phyloP scores from a whole-genome alignment of 2,888 invertebrate genomes.

The Phanerotoma sp. region DNA sequence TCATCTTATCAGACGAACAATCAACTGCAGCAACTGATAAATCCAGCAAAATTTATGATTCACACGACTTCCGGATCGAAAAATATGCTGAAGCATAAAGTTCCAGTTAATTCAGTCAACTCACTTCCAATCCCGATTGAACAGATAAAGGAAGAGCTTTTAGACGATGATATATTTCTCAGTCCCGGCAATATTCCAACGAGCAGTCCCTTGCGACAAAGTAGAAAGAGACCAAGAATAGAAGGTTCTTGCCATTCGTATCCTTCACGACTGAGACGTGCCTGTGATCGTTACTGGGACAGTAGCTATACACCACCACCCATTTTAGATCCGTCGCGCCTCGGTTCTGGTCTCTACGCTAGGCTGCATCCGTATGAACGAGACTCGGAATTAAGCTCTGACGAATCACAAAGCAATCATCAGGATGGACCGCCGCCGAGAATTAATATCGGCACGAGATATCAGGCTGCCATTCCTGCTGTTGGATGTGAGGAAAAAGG shows the following conservation, averaged over 20 bases:
- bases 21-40: slow-evolving; percentile 46
- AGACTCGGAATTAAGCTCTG: slow-evolving; percentile 52
- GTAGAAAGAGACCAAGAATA: slow-evolving; percentile 67
- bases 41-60: slow-evolving; percentile 53
- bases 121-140: slow-evolving; percentile 50
- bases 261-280: slow-evolving; percentile 55
- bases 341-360: slow-evolving; percentile 80
- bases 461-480: slow-evolving; percentile 79
- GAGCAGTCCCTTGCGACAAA: slow-evolving; percentile 65
- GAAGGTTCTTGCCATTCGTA: slow-evolving; percentile 57
- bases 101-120: slow-evolving; percentile 34
- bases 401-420: slow-evolving; percentile 52
- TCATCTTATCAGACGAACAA: slow-evolving; percentile 33
- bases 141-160: slow-evolving; percentile 65
- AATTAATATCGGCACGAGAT: slow-evolving; percentile 85
- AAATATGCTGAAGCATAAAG: slow-evolving; percentile 44
- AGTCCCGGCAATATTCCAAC: slow-evolving; percentile 72
- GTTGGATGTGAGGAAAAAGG: slow-evolving; percentile 57
- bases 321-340: slow-evolving; percentile 87
- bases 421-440: slow-evolving; percentile 64
- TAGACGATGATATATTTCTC: slow-evolving; percentile 73
- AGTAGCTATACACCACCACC: slow-evolving; percentile 87
- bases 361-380: slow-evolving; percentile 55
- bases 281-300: slow-evolving; percentile 55
- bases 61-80: slow-evolving; percentile 44